These are phyloP conservation scores for Alosa sapidissima DNA, from an alignment of 2,797 vertebrate genomes.

Conservation along the genomic window DNA sequence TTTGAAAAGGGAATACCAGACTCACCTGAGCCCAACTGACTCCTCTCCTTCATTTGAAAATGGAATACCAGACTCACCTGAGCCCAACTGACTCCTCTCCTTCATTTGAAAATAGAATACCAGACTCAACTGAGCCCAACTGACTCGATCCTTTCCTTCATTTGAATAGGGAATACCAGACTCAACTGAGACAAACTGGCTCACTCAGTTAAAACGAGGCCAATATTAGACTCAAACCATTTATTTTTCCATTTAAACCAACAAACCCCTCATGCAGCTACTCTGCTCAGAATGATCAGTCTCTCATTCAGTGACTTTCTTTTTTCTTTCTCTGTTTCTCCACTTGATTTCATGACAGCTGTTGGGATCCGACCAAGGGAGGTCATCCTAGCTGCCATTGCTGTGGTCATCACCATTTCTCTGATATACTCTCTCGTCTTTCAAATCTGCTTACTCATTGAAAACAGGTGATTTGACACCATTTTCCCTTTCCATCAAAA, in stretches of 20 bases:
- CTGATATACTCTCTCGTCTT: background rate
- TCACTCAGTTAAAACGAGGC: background rate
- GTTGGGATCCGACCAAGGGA: background rate
- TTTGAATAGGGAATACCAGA: no score
- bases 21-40: no score
- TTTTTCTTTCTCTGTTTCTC: background rate
- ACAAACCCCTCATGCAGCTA: background rate
- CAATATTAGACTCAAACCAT: no score
- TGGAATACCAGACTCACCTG: no score
- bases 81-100: no score
- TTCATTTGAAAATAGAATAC: no score
- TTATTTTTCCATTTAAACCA: background rate
- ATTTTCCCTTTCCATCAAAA: background rate
- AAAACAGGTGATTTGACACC: background rate
- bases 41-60: no score
- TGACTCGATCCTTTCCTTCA: no score
- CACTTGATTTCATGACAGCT: background rate
- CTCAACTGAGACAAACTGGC: background rate
- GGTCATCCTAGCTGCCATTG: background rate
- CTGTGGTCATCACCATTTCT: background rate
- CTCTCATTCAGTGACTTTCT: no score
- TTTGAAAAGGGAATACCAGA: no score
- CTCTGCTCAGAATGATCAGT: no score
- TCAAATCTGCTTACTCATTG: background rate
- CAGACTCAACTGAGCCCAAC: no score